Base-by-base conservation (phyloP, 2,113 vertebrate genomes). In the Heteronetta atricapilla region DNA sequence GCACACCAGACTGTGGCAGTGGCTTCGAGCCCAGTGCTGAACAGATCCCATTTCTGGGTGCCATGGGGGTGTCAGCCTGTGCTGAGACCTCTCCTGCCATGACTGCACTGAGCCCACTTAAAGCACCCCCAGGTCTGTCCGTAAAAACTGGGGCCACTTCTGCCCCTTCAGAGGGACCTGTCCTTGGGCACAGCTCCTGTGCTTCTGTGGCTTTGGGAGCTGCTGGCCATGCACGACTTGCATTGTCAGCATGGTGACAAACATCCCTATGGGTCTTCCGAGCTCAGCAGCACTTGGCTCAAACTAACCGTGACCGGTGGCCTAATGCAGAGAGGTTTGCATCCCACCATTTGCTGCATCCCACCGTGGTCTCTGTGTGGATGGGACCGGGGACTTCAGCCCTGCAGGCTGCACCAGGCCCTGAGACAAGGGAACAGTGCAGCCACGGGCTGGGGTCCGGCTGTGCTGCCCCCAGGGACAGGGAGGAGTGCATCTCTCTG, bases 1-100 rank as follows among this genome's bases (percentile, higher is more conserved):
- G 34, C 34, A 53, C 11, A 7, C 40, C 1, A 0, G 4, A 3
- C 33, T 16, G 42, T 29, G 17, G 26, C 28, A 14, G 13, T 36
- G 40, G 22, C 53, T 88, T 58, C 22, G 36, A 15, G 16, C 25
- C n/a, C 46, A 44, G 9, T 59, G 69, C 64, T 67, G 40, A 67
- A 6, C 22, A 53, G 14, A 66, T 14, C 33, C 40, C 12, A 8
- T 19, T 85, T 86, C 10, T 21, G 44, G 58, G 31, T 52, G n/a
- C 8, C 48, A 11, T 18, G 58, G 68, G 76, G 46, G 25, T 58
- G 31, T 29, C 70, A 52, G 77, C 20, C 77, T 52, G 6, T 20
- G 56, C 59, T 60, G 80, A 69, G 80, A 20, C 72, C 55, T n/a
- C 60, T 68, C 36, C 42, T 85, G 40, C 55, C 38, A 3, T 17